Evolutionary conservation across 1,140 invertebrate species (phyloP).

Genomic region (Drosophila nebulosa): DNA sequence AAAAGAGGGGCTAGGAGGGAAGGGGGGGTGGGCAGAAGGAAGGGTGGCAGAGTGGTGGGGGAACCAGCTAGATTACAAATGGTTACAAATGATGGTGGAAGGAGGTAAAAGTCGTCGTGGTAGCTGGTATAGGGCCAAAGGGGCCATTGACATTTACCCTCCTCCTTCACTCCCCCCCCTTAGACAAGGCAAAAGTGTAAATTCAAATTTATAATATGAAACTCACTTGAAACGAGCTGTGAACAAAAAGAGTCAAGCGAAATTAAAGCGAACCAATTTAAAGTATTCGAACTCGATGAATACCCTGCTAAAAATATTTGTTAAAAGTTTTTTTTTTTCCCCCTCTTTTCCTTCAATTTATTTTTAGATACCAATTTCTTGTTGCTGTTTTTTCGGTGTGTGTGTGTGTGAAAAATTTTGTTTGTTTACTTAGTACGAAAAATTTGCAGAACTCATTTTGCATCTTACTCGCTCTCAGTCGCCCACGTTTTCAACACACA

Average conservation of each 20-base stretch:
- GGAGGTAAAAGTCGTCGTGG: too few species aligned
- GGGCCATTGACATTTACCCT: neutral
- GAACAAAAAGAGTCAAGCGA: neutral
- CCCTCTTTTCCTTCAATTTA: too few species aligned
- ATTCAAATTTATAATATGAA: neutral
- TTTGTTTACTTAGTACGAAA: neutral
- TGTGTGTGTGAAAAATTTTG: neutral
- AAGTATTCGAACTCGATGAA: neutral
- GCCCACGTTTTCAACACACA: constrained; percentile 23
- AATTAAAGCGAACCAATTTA: neutral
- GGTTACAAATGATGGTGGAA: neutral
- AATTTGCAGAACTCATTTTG: neutral
- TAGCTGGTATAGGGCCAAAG: too few species aligned
- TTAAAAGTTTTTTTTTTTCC: too few species aligned
- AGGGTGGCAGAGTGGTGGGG: neutral
- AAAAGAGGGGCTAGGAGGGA: neutral
- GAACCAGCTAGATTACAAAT: too few species aligned
- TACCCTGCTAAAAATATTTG: too few species aligned
- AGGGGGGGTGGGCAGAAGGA: neutral
- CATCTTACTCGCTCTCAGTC: neutral
- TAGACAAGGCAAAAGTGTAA: neutral
- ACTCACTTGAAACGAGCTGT: neutral
- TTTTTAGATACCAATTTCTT: neutral
- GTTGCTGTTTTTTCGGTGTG: neutral
- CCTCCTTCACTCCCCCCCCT: too few species aligned